Conservation (phyloP, 2,113 vertebrate genomes). For the Daphoenositta chrysoptera region DNA sequence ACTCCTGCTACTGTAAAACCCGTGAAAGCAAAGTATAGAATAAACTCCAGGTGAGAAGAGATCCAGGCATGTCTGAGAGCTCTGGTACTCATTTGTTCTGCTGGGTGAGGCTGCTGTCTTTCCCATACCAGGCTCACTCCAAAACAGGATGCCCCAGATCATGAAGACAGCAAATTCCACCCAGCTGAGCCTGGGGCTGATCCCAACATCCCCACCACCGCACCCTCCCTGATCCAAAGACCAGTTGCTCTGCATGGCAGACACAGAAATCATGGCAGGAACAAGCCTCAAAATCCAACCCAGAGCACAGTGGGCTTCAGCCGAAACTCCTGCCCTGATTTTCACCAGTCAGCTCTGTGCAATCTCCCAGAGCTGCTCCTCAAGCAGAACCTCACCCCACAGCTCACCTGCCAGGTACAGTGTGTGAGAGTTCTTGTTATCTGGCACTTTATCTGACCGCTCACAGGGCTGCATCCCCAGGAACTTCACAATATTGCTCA, state of each 20-base stretch:
- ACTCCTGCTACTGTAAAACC: neutral
- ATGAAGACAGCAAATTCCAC: neutral
- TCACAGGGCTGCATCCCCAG: slow-evolving; percentile 85
- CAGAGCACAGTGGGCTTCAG: rapidly evolving
- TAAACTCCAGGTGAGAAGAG: neutral
- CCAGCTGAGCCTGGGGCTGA: neutral
- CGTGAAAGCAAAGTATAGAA: neutral
- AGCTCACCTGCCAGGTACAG: slow-evolving; percentile 78
- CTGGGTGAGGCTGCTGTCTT: neutral
- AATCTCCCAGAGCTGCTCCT: neutral
- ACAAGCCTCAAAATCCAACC: neutral
- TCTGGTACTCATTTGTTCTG: neutral
- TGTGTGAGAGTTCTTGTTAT: slow-evolving; percentile 80
- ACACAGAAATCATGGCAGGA: neutral
- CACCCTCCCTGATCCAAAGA: neutral
- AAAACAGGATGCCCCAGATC: neutral
- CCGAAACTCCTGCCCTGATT: neutral
- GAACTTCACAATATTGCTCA: slow-evolving; percentile 81
- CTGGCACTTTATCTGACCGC: slow-evolving; percentile 79
- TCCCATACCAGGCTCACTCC: neutral
- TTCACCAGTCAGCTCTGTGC: neutral
- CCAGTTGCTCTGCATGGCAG: neutral
- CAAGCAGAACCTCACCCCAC: neutral
- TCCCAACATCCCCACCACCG: neutral
- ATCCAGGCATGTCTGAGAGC: neutral